Conservation (phyloP, 2,888 invertebrate species). For the Diploptera punctata region DNA sequence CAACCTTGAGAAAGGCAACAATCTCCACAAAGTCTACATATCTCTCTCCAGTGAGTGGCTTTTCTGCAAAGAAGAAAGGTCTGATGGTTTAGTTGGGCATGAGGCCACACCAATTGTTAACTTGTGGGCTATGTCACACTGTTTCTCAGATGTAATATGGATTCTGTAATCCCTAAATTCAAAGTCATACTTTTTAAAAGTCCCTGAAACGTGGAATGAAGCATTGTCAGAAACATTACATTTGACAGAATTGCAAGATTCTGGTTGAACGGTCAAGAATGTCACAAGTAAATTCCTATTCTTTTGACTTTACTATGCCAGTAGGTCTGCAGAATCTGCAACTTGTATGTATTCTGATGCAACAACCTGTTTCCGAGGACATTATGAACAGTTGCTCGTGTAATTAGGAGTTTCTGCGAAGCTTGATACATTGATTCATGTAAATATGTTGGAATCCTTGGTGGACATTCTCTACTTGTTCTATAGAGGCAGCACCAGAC, state of each 20-base stretch:
- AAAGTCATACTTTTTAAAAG: too few relatives aligned
- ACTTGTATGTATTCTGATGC: not conserved
- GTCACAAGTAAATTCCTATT: not conserved
- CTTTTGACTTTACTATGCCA: not conserved
- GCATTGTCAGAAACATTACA: not conserved
- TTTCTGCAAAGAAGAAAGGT: too few relatives aligned
- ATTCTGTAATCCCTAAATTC: too few relatives aligned
- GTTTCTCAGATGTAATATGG: too few relatives aligned
- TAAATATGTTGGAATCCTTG: not conserved
- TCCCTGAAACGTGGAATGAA: too few relatives aligned
- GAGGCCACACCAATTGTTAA: too few relatives aligned
- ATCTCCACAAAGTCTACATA: too few relatives aligned
- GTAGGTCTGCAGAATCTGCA: not conserved
- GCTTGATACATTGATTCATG: not conserved
- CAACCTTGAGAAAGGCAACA: too few relatives aligned
- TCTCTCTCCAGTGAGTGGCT: too few relatives aligned
- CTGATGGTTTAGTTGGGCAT: too few relatives aligned
- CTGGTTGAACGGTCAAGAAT: not conserved
- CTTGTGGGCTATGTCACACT: too few relatives aligned
- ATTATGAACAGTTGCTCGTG: constrained; percentile 11
- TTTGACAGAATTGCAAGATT: not conserved
- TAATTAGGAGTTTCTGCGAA: not conserved
- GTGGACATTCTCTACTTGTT: not conserved
- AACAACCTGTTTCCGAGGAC: not conserved
- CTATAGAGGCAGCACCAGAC: not conserved